Conservation (phyloP, 1,140 invertebrate species). For the Diabrotica undecimpunctata region DNA sequence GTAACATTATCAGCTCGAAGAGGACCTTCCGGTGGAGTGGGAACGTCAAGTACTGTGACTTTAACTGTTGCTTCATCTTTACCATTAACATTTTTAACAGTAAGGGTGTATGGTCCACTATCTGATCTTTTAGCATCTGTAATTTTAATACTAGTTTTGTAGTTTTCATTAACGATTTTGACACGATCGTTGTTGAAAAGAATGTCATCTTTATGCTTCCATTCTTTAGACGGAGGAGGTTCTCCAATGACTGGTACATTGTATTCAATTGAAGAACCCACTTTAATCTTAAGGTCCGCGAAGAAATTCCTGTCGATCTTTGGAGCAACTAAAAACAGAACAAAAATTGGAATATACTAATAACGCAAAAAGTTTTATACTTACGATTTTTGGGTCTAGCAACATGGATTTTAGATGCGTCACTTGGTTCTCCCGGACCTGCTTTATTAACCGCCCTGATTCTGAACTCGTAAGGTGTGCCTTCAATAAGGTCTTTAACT, state of each 20-base stretch:
- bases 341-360: slow-evolving; percentile 19
- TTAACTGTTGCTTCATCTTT: slow-evolving; percentile 83
- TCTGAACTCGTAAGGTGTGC: slow-evolving; percentile 90
- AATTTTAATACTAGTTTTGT: slow-evolving; percentile 82
- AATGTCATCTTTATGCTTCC: slow-evolving; percentile 78
- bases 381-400: slow-evolving; percentile 87
- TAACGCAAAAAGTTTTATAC: slow-evolving; percentile 29
- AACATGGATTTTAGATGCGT: slow-evolving; percentile 80
- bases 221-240: slow-evolving; percentile 90
- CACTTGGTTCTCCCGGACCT: slow-evolving; percentile 85
- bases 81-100: slow-evolving; percentile 89
- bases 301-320: slow-evolving; percentile 93
- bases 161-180: slow-evolving; percentile 79
- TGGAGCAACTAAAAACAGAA: slow-evolving; percentile 65
- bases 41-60: slow-evolving; percentile 86
- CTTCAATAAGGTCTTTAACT: slow-evolving; percentile 86
- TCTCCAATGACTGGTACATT: slow-evolving; percentile 92
- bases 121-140: slow-evolving; percentile 86
- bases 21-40: slow-evolving; percentile 84
- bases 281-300: slow-evolving; percentile 86
- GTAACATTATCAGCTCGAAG: slow-evolving; percentile 77
- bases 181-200: slow-evolving; percentile 78
- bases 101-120: slow-evolving; percentile 84
- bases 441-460: slow-evolving; percentile 92
- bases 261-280: slow-evolving; percentile 89